Percentiles rank a stretch among this genome's conserved stretches.
These are phyloP conservation scores for Noctua fimbriata DNA, from an alignment of 2,888 invertebrate genomes.

Conservation along the genomic window DNA sequence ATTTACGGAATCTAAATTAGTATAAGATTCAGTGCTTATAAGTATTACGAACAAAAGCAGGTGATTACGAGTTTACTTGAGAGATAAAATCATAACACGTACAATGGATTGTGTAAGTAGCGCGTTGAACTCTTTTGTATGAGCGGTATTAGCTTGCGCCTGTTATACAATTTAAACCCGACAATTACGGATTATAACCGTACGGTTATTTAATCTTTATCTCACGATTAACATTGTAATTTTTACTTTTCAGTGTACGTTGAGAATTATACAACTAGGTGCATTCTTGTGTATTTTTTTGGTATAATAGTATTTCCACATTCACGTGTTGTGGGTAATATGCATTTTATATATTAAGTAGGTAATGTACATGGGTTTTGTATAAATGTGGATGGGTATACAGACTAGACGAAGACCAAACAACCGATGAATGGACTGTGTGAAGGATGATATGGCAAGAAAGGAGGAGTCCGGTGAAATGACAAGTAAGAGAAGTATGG, in stretches of 20 bases:
- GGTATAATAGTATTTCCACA: not conserved
- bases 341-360: not conserved
- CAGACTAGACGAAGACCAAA: not conserved
- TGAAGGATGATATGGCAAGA: not conserved
- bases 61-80: conserved; percentile 43
- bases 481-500: not conserved
- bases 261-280: conserved; percentile 19
- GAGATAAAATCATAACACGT: conserved; percentile 48
- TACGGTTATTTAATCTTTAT: conserved; percentile 59
- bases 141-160: conserved; percentile 37
- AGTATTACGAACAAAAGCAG: conserved; percentile 28
- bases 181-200: conserved; percentile 54
- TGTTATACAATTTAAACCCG: conserved; percentile 51
- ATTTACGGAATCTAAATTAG: conserved; percentile 22
- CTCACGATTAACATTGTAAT: conserved; percentile 46
- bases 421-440: not conserved
- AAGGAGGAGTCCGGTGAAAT: not conserved
- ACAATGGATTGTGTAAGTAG: conserved; percentile 55
- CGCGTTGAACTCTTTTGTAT: conserved; percentile 81
- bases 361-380: no score
- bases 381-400: not conserved
- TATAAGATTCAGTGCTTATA: conserved; percentile 1
- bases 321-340: not conserved
- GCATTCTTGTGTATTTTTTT: conserved; percentile 1
- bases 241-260: conserved; percentile 28